These are phyloP conservation scores for Bruchidius siliquastri DNA, from an alignment of 2,888 invertebrate species.

Conservation along the genomic window DNA sequence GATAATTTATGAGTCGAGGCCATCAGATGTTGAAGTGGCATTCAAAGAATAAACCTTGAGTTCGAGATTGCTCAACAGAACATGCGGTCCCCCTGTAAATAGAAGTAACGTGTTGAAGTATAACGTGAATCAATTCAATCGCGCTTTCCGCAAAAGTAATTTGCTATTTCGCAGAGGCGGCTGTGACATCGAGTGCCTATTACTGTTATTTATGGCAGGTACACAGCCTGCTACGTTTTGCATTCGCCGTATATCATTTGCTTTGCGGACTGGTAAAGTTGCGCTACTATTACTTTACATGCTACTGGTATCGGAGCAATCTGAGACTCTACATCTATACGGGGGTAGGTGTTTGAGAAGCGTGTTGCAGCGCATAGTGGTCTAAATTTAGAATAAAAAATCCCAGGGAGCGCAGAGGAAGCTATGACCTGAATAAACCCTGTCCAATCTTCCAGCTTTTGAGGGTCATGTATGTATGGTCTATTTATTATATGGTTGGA, in stretches of 20 bases:
- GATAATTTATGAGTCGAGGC: too few relatives aligned
- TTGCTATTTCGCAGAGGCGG: neutral
- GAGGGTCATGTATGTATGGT: too few relatives aligned
- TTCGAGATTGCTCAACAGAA: neutral
- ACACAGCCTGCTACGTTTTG: neutral
- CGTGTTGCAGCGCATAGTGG: too few relatives aligned
- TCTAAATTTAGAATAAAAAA: too few relatives aligned
- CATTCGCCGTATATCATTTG: neutral
- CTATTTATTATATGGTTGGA: too few relatives aligned
- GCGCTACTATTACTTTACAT: neutral
- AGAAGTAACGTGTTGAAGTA: neutral
- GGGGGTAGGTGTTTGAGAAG: too few relatives aligned
- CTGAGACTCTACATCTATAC: neutral
- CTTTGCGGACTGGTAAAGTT: neutral
- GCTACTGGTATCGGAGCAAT: neutral
- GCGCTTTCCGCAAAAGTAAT: neutral
- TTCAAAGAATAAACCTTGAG: too few relatives aligned
- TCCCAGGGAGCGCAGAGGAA: too few relatives aligned
- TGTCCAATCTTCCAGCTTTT: too few relatives aligned
- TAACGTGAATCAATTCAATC: neutral
- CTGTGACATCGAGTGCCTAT: neutral
- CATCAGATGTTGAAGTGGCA: too few relatives aligned
- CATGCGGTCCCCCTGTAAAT: neutral
- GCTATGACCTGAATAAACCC: too few relatives aligned
- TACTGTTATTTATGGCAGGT: neutral